phyloP scores from a whole-genome alignment of 2,113 vertebrate species.

The Apus apus region DNA sequence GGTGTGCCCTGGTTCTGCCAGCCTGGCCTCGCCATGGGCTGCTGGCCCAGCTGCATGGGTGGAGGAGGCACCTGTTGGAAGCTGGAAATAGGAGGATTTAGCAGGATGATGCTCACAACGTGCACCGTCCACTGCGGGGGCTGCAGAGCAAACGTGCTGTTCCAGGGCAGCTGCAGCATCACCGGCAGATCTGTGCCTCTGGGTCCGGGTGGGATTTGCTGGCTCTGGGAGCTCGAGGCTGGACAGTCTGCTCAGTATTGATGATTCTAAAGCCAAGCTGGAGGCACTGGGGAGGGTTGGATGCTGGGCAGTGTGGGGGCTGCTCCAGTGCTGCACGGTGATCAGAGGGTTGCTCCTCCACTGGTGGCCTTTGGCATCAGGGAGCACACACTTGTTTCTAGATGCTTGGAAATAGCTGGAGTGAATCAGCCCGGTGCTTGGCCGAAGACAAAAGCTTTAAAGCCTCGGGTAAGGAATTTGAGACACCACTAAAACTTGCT shows the following conservation, averaged over 20 bases:
- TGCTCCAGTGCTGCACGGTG: rapidly evolving
- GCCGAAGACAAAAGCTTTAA: neutral
- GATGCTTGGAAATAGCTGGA: neutral
- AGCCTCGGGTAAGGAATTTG: neutral
- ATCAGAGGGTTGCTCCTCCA: too few relatives aligned
- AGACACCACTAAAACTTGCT: neutral
- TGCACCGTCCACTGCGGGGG: too few relatives aligned
- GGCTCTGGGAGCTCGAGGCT: rapidly evolving
- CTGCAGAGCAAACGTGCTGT: neutral
- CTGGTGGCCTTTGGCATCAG: neutral
- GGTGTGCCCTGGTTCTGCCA: neutral
- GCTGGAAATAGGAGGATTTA: neutral
- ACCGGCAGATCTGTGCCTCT: neutral
- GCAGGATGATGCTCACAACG: neutral
- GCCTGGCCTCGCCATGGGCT: neutral
- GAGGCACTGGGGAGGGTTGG: neutral
- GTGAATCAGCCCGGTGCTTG: neutral
- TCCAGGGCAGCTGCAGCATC: neutral
- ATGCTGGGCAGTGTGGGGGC: neutral
- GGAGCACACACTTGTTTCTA: neutral
- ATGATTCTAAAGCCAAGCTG: neutral
- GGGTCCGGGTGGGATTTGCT: neutral
- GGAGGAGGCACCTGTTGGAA: neutral
- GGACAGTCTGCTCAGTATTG: neutral
- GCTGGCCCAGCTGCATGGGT: rapidly evolving